Percentiles rank a stretch among this genome's conserved stretches.
phyloP scores from a whole-genome alignment of 2,797 vertebrate genomes.

The Apodemus agrarius region DNA sequence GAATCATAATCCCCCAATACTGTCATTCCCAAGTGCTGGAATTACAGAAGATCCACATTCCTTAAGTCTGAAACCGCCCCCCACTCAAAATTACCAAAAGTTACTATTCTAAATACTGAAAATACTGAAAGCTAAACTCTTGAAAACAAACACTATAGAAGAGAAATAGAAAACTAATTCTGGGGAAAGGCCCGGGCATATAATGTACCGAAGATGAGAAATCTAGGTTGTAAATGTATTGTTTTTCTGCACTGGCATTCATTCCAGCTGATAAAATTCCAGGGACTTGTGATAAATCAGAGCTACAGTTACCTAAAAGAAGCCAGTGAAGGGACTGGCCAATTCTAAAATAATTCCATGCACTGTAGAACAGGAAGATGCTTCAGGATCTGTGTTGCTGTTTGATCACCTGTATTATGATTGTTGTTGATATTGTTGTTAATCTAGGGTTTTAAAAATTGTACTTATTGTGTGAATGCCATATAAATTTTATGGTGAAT shows the following conservation, averaged over 20 bases:
- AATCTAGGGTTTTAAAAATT: not conserved
- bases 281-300: not conserved
- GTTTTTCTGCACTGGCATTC: not conserved
- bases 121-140: not conserved
- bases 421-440: not conserved
- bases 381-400: not conserved
- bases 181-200: not conserved
- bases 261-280: conserved; percentile 38
- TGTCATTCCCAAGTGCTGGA: not conserved
- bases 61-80: not conserved
- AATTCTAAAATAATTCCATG: not conserved
- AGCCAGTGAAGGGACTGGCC: not conserved
- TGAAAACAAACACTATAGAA: not conserved
- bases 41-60: not conserved
- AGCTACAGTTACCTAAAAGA: not conserved
- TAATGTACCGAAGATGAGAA: not conserved
- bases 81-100: not conserved
- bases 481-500: not conserved
- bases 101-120: not conserved
- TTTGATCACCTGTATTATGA: not conserved
- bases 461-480: not conserved
- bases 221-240: not conserved
- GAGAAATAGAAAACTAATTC: not conserved
- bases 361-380: not conserved
- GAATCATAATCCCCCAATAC: not conserved